phyloP scores from a whole-genome alignment of 92 coral and sea anemone species.

The Siderastrea siderea region DNA sequence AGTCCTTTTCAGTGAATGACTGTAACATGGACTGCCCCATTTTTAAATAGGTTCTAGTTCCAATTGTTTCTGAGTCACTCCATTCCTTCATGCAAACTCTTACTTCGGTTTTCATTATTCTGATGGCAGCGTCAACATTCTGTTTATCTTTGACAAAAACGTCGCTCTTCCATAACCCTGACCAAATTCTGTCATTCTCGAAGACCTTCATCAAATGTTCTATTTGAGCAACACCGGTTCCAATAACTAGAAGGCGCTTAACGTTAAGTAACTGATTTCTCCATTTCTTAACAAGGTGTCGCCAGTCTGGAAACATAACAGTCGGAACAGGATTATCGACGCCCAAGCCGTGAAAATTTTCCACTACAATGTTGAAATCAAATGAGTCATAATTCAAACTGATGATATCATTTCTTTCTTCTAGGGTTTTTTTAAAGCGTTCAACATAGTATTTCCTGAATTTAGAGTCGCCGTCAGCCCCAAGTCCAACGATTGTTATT shows the following conservation, averaged over 20 bases:
- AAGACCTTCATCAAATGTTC: constrained; percentile 26
- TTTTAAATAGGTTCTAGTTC: not conserved
- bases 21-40: constrained; percentile 9
- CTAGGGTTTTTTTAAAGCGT: not conserved
- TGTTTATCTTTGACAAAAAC: constrained; percentile 37
- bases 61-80: not conserved
- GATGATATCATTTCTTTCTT: constrained; percentile 1
- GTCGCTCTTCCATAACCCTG: constrained; percentile 51
- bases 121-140: constrained; percentile 17
- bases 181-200: not conserved
- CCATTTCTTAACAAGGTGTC: constrained; percentile 59
- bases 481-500: constrained; percentile 26
- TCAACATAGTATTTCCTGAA: constrained; percentile 9
- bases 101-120: not conserved
- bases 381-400: not conserved
- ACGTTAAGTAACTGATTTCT: constrained; percentile 56
- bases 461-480: constrained; percentile 61
- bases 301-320: constrained; percentile 50
- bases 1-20: constrained; percentile 3
- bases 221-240: constrained; percentile 8
- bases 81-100: not conserved
- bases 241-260: constrained; percentile 31
- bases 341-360: not conserved
- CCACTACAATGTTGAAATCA: not conserved
- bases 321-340: not conserved